Evolutionary conservation across 1,140 invertebrate genomes (phyloP).

Genomic region (Sminthurinus signatus): DNA sequence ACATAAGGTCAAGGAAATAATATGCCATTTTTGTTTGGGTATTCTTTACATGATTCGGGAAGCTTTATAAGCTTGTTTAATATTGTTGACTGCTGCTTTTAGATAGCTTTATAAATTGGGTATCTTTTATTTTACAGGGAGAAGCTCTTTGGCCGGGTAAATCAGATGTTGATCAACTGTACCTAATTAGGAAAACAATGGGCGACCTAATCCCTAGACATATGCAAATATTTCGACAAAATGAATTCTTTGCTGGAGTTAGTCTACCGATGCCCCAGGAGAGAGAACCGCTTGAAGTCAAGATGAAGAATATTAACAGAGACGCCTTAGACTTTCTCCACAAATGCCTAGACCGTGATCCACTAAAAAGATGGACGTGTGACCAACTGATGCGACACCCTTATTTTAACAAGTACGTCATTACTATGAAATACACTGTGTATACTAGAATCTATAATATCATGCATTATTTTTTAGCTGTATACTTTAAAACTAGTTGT

Average conservation of each 20-base stretch:
- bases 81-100: too few species aligned
- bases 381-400: conserved; percentile 81
- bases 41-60: too few species aligned
- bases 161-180: conserved; percentile 96
- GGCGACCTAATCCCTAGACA: conserved; percentile 87
- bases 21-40: too few species aligned
- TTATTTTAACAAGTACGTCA: conserved; percentile 78
- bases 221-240: conserved; percentile 89
- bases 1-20: too few species aligned
- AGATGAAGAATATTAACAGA: conserved; percentile 63
- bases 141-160: conserved; percentile 96
- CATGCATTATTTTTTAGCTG: too few species aligned
- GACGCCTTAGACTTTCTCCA: conserved; percentile 76
- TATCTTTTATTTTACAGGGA: too few species aligned
- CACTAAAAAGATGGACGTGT: conserved; percentile 71
- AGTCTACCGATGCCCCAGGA: conserved; percentile 84
- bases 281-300: conserved; percentile 70
- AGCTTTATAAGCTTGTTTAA: too few species aligned
- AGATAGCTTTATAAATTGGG: too few species aligned
- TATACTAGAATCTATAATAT: too few species aligned
- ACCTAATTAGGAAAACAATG: conserved; percentile 48
- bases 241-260: conserved; percentile 92
- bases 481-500: too few species aligned
- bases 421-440: too few species aligned
- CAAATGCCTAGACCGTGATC: conserved; percentile 94